Evolutionary conservation across 2,888 invertebrate genomes (phyloP), one percentile per base, ranked within the genome.

Genomic region (Bruchidius siliquastri): DNA sequence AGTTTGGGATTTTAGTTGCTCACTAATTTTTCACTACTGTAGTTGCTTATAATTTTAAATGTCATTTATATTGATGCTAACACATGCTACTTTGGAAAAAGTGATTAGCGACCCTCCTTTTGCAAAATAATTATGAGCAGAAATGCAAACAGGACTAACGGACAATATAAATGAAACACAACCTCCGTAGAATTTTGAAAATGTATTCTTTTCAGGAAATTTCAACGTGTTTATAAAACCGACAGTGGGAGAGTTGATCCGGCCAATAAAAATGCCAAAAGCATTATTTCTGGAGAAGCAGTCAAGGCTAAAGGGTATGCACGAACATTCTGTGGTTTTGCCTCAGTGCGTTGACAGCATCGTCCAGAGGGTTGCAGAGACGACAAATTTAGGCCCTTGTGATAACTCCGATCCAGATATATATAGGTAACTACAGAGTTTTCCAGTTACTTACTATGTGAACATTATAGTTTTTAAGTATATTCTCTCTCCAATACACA

Each of bases 271-370:
- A 22, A 92, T 97, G 88, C 88, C 92, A 0, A 92, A 93, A 79
- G 82, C 88, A 18, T 88, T 91, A 74, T 98, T 96, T 87, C 87
- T 89, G 76, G 83, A 88, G 18, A 93, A 96, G 85, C 94, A 94
- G 81, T 90, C 90, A 75, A 94, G 93, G 85, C 87, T 98, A 71
- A 90, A 94, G 76, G 98, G 98, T n/a, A 97, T 98, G 97, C 96
- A 95, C 80, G 95, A 95, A 84, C 91, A 93, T 83, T 88, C 89
- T 49, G 88, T 87, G 22, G 88, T 85, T 75, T 80, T 89, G 32
- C 73, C 80, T 32, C 73, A 83, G 71, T 76, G 76, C 72, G 76
- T 79, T 71, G 74, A 78, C 26, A 82, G 84, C 77, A 74, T 85
- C 21, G 75, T 81, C 22, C 80, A 90, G 76, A 89, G 90, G 80